phyloP scores from a whole-genome alignment of 64 coral and sea anemone species.

The Cladopsammia gracilis region DNA sequence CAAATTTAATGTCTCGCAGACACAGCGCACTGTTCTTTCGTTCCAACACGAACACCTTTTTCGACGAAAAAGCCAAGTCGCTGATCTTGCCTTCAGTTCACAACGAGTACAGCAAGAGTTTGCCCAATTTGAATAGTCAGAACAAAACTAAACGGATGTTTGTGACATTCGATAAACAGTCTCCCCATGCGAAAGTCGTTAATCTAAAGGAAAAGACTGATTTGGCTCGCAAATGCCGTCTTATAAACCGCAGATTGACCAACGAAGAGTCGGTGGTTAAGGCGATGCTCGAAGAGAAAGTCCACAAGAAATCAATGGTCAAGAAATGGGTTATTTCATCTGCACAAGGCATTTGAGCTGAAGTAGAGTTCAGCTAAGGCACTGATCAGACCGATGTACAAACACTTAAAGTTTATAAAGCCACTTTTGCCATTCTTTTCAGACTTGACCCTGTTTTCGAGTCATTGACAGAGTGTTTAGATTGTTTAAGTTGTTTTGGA shows the following conservation, averaged over 20 bases:
- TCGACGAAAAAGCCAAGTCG: not conserved
- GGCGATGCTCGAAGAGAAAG: slow-evolving; percentile 17
- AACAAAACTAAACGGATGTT: slow-evolving; percentile 36
- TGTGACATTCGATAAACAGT: slow-evolving; percentile 22
- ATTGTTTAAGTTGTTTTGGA: too few relatives aligned
- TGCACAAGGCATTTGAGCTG: not conserved
- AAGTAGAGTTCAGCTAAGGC: not conserved
- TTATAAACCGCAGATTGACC: slow-evolving; percentile 13
- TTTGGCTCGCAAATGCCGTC: slow-evolving; percentile 5
- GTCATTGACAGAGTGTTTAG: too few relatives aligned
- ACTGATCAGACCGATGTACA: not conserved
- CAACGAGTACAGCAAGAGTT: slow-evolving; percentile 13
- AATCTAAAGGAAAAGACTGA: slow-evolving; percentile 3
- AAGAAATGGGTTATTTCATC: slow-evolving; percentile 20
- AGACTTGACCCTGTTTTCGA: too few relatives aligned
- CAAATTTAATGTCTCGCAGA: slow-evolving; percentile 36
- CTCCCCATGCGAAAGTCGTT: slow-evolving; percentile 4
- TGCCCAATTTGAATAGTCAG: slow-evolving; percentile 7
- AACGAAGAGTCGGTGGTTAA: not conserved
- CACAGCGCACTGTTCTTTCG: slow-evolving; percentile 7
- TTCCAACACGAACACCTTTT: not conserved
- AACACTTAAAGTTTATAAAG: not conserved
- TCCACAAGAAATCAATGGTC: slow-evolving; percentile 8
- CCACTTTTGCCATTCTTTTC: too few relatives aligned
- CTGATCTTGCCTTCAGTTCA: slow-evolving; percentile 7